Conservation (phyloP, 2,888 invertebrate genomes). For the Masnerella sp. region DNA sequence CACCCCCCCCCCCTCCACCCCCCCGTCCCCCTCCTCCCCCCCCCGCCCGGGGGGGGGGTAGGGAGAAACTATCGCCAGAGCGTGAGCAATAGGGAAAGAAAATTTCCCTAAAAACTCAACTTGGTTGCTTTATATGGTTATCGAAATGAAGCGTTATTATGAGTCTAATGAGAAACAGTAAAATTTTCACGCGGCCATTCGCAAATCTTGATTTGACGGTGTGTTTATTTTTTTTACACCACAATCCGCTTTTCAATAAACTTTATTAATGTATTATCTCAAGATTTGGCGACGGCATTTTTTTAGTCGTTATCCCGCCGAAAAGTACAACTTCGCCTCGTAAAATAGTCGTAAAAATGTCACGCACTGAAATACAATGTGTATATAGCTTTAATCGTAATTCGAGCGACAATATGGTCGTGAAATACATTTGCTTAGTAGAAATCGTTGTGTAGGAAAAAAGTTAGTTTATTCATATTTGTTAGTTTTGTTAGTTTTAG, state of each 20-base stretch:
- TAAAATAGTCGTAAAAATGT: constrained; percentile 43
- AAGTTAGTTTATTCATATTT: no score
- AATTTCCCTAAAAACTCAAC: no score
- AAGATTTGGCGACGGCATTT: constrained; percentile 34
- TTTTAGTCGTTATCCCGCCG: constrained; percentile 16
- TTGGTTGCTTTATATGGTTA: constrained; percentile 5
- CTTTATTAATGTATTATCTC: constrained; percentile 30
- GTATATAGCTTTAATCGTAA: constrained; percentile 40
- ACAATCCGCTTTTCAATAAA: constrained; percentile 22
- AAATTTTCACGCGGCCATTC: constrained; percentile 5
- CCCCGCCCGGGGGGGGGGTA: no score
- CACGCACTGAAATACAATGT: constrained; percentile 35
- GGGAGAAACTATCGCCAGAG: no score
- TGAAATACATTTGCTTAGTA: constrained; percentile 24
- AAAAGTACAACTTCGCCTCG: constrained; percentile 36
- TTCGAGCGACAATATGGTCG: constrained; percentile 36
- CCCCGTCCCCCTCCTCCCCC: no score
- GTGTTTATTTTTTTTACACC: constrained; percentile 6
- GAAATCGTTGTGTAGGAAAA: no score
- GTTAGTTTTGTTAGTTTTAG: no score
- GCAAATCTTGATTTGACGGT: neutral
- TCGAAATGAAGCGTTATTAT: neutral
- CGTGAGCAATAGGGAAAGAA: no score
- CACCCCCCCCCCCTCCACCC: no score
- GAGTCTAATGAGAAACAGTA: no score